phyloP scores from a whole-genome alignment of 2,797 vertebrate species.

The Pseudomugil gertrudae region DNA sequence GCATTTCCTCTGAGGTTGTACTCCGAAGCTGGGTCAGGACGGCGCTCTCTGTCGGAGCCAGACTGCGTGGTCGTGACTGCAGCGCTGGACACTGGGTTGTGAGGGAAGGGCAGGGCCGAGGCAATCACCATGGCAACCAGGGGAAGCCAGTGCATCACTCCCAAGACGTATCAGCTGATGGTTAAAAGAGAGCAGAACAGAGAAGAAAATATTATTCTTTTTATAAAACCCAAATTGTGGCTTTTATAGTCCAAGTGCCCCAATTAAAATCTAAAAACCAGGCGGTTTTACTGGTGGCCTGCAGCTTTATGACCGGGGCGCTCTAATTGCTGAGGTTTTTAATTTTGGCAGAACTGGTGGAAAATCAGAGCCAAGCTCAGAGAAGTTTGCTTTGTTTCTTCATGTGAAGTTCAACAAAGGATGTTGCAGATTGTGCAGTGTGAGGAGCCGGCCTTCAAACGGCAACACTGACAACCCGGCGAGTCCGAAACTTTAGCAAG shows the following conservation, averaged over 20 bases:
- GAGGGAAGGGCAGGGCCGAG: conserved; percentile 87
- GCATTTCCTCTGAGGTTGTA: conserved; percentile 52
- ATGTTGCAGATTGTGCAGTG: conserved; percentile 12
- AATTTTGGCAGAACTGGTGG: conserved; percentile 70
- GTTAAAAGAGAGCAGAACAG: conserved; percentile 25
- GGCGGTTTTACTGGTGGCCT: conserved; percentile 63
- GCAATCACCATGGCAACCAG: conserved; percentile 90
- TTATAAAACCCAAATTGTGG: conserved; percentile 42
- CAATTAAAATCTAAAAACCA: conserved; percentile 59
- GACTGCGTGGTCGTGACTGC: conserved; percentile 71
- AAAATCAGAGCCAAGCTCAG: conserved; percentile 56
- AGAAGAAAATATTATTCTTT: conserved; percentile 41
- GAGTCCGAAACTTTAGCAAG: conserved; percentile 31
- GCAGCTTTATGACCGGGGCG: conserved; percentile 58
- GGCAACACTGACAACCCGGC: conserved; percentile 48
- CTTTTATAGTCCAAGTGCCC: conserved; percentile 44
- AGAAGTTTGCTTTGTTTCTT: conserved; percentile 41
- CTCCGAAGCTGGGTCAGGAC: conserved; percentile 55
- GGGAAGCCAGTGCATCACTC: conserved; percentile 91
- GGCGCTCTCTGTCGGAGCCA: conserved; percentile 52
- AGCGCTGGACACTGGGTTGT: conserved; percentile 77
- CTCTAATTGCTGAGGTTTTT: conserved; percentile 56
- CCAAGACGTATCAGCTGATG: conserved; percentile 85
- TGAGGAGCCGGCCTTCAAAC: conserved; percentile 43
- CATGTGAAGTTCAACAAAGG: conserved; percentile 19